A percentile compares a stretch with the other conserved stretches of the same genome.
These are phyloP conservation scores for Pycnonotus jocosus DNA, from an alignment of 2,113 vertebrate species.

Conservation along the genomic window DNA sequence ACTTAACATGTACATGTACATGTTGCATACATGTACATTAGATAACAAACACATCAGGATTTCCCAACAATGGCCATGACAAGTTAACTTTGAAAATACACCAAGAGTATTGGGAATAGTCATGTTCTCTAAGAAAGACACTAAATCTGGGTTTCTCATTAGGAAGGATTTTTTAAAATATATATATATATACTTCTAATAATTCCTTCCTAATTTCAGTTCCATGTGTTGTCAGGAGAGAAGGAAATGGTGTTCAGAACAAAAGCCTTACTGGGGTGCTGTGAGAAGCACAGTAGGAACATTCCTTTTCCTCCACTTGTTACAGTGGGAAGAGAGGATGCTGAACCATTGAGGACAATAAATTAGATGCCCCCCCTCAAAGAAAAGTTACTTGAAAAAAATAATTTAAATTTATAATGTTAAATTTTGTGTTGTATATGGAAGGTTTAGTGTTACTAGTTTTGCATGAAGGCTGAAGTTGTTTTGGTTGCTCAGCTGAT, in stretches of 20 bases:
- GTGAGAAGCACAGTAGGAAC: neutral
- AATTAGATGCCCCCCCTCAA: neutral
- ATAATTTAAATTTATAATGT: neutral
- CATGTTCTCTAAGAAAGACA: neutral
- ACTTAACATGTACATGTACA: too few relatives aligned
- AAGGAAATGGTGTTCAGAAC: neutral
- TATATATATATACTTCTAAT: too few relatives aligned
- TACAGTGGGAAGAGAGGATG: neutral
- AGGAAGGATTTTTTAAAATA: neutral
- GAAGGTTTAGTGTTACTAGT: neutral
- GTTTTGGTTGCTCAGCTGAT: neutral
- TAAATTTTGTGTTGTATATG: neutral
- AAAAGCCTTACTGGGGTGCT: neutral
- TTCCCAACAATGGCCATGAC: neutral
- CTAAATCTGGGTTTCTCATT: neutral
- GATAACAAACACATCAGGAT: accelerated
- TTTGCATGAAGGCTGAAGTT: neutral
- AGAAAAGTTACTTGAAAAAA: neutral
- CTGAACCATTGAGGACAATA: neutral
- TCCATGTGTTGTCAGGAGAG: neutral
- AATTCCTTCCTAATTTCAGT: neutral
- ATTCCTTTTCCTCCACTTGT: accelerated
- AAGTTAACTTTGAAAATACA: neutral
- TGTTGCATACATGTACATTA: neutral
- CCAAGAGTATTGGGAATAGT: neutral